These are phyloP conservation scores for Sturnira hondurensis DNA, from an alignment of 2,113 vertebrate genomes.

Conservation along the genomic window DNA sequence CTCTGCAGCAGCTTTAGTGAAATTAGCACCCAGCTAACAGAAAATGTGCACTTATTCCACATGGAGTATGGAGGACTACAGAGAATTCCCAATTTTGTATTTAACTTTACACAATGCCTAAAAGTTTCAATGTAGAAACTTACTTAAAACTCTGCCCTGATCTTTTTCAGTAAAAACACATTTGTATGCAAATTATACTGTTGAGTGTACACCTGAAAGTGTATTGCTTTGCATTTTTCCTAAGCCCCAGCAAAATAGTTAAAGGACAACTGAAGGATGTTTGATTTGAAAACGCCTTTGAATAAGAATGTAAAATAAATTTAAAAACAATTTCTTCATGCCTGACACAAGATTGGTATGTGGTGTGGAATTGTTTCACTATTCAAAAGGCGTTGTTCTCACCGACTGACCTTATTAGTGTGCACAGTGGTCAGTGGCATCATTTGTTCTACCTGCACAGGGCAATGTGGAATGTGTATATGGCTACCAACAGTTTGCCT, in stretches of 20 bases:
- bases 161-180: conserved; percentile 73
- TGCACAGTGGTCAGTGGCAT: background rate
- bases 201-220: conserved; percentile 69
- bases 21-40: background rate
- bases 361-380: conserved; percentile 6
- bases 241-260: conserved; percentile 68
- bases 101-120: conserved; percentile 49
- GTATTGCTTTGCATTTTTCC: conserved; percentile 72
- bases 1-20: background rate
- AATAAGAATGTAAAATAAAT: conserved; percentile 71
- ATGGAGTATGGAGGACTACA: background rate
- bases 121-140: conserved; percentile 66
- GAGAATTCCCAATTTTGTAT: conserved; percentile 53
- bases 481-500: background rate
- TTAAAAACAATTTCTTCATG: conserved; percentile 59
- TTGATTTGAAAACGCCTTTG: conserved; percentile 70
- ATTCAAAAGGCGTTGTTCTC: conserved; percentile 35
- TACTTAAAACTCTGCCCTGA: conserved; percentile 70
- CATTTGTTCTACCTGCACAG: background rate
- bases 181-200: conserved; percentile 76
- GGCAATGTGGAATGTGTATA: background rate
- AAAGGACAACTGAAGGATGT: conserved; percentile 73
- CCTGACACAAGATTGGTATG: conserved; percentile 31
- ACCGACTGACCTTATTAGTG: conserved; percentile 51
- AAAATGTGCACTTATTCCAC: background rate